Evolutionary conservation across 2,888 invertebrate species (phyloP), one percentile per base, ranked within the genome.

Genomic region (Plagodis dolabraria): DNA sequence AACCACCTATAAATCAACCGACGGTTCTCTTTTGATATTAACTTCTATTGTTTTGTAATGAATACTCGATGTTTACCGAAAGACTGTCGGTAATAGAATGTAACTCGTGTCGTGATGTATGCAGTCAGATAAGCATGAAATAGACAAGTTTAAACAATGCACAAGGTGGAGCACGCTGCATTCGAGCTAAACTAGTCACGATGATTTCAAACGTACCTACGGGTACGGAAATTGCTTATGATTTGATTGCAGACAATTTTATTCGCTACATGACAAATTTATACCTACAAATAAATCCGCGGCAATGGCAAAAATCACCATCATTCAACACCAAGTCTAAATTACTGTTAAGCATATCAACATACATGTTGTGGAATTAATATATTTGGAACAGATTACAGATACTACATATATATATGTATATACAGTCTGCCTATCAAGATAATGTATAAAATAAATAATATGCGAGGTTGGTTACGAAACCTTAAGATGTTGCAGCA

Each of bases 21-120:
- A 83, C 86, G 82, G 84, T 74, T 69, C 76, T 74, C 81, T 80
- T 86, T 85, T 80, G 80, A 85, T 86, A 82, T 77, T 79, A 80
- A 75, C 77, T 75, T 78, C 80, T 74, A 82, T 85, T 86, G 85
- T 86, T 82, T 80, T 76, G 72, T 77, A 82, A 71, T 70, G 69
- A 68, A 70, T 71, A 65, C 67, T 68, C 67, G 60, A 60, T 59
- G 63, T 69, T 69, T 67, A 71, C 65, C 65, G 58, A 69, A 71
- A 65, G 60, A 62, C 65, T 55, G 56, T 22, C 4, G 22, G 22
- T 53, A 49, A 61, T 55, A 67, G 52, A 60, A 60, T 33, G 57
- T 55, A 61, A 45, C 64, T 53, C 64, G 62, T 57, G 64, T 67
- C 69, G 65, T 67, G 69, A 69, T 67, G 65, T 57, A 56, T 61